Evolutionary conservation across 2,797 vertebrate species (phyloP).

Genomic region (Alauda arvensis): DNA sequence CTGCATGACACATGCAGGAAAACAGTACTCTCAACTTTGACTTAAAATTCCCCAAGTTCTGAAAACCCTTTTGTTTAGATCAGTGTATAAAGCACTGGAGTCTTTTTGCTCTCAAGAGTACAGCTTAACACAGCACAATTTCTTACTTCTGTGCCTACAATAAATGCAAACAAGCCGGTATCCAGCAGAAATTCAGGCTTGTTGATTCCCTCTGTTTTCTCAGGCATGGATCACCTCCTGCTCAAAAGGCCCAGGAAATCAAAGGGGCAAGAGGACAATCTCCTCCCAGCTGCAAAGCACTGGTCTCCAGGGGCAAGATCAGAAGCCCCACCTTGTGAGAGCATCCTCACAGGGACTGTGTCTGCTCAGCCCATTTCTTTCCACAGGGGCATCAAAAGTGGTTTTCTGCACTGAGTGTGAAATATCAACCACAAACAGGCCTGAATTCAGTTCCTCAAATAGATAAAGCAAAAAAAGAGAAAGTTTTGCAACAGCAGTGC

Average conservation of each 20-base stretch:
- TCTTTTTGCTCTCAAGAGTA: not conserved
- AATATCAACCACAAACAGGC: not conserved
- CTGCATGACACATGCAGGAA: not conserved
- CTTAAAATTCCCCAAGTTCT: not conserved
- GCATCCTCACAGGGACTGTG: not conserved
- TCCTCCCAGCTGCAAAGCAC: not conserved
- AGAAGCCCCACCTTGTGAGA: not conserved
- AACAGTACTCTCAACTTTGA: not conserved
- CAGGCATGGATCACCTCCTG: not conserved
- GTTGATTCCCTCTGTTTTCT: not conserved
- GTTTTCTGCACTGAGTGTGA: not conserved
- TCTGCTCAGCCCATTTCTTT: not conserved
- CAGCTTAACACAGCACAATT: not conserved
- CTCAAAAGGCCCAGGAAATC: not conserved
- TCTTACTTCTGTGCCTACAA: not conserved
- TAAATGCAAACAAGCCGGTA: rapidly evolving
- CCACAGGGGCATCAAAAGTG: not conserved
- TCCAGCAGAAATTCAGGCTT: not conserved
- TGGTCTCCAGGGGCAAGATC: not conserved
- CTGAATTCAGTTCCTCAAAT: not conserved
- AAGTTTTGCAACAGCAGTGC: not conserved
- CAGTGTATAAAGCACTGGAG: not conserved
- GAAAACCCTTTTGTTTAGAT: not conserved
- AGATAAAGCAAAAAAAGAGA: not conserved
- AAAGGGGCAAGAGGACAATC: not conserved